These are phyloP conservation scores for Uropsilus gracilis DNA, from an alignment of 2,113 vertebrate genomes.

Conservation along the genomic window DNA sequence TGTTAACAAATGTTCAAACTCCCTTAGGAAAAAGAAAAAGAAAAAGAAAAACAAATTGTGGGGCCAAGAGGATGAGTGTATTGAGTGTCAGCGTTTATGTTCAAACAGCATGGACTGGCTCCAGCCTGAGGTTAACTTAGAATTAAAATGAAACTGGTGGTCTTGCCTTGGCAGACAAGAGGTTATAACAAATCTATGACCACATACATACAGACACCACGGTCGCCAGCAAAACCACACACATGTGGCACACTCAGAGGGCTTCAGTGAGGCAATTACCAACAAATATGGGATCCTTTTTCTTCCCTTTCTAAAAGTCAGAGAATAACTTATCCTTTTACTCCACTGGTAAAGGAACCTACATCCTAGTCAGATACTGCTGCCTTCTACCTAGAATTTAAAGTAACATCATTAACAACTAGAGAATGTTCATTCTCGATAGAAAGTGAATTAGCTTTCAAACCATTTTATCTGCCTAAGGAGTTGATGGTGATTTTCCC, in stretches of 20 bases:
- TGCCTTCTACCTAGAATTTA: conserved; percentile 42
- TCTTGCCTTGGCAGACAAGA: conserved; percentile 74
- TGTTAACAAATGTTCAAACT: conserved; percentile 61
- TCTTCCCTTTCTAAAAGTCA: conserved; percentile 60
- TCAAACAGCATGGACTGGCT: conserved; percentile 59
- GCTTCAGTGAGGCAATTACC: conserved; percentile 58
- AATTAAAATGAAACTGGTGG: conserved; percentile 73
- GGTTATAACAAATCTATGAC: conserved; percentile 73
- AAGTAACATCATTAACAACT: conserved; percentile 48
- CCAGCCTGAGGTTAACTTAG: conserved; percentile 74
- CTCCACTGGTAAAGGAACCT: conserved; percentile 47
- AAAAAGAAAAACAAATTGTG: conserved; percentile 39
- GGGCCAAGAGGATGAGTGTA: conserved; percentile 45
- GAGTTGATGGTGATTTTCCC: not conserved
- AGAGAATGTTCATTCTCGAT: not conserved
- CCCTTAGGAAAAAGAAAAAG: not conserved
- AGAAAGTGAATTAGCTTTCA: conserved; percentile 36
- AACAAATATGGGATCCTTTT: conserved; percentile 55
- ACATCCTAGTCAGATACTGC: conserved; percentile 51
- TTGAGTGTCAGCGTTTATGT: conserved; percentile 62
- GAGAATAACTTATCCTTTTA: conserved; percentile 31
- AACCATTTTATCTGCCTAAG: conserved; percentile 43
- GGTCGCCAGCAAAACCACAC: conserved; percentile 68
- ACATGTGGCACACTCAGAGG: conserved; percentile 64
- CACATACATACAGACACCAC: conserved; percentile 76